phyloP scores from a whole-genome alignment of 1,140 invertebrate genomes.

The Heliconius himera region DNA sequence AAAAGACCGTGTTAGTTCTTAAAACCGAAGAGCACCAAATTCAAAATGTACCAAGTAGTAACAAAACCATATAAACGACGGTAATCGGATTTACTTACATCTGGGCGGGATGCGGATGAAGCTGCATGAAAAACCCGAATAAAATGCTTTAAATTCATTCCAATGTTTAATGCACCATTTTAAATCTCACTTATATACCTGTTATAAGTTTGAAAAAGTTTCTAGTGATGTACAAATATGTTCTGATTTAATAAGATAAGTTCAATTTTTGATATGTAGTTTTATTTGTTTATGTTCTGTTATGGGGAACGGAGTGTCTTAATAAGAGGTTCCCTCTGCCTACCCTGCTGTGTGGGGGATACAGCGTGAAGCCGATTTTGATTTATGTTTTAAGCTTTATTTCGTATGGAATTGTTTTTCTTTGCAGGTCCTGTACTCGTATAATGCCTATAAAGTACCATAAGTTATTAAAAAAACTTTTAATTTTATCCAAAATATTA shows the following conservation, averaged over 20 bases:
- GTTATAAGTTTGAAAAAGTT: slow-evolving; percentile 34
- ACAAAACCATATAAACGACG: slow-evolving; percentile 28
- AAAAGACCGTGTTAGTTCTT: slow-evolving; percentile 6
- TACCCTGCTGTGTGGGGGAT: no score
- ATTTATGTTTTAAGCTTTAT: background rate
- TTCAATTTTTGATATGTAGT: background rate
- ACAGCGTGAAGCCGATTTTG: no score
- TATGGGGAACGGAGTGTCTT: no score
- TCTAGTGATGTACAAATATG: slow-evolving; percentile 16
- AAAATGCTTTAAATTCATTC: slow-evolving; percentile 33
- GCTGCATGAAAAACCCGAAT: slow-evolving; percentile 29
- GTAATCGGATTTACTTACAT: slow-evolving; percentile 35
- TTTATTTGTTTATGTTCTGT: background rate
- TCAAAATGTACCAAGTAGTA: slow-evolving; percentile 25
- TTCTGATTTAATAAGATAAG: background rate
- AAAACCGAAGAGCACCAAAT: background rate
- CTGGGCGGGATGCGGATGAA: slow-evolving; percentile 13
- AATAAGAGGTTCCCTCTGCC: no score
- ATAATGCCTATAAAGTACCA: no score
- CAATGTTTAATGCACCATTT: slow-evolving; percentile 32
- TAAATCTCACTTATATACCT: slow-evolving; percentile 35
- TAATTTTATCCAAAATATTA: no score
- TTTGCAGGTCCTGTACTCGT: background rate
- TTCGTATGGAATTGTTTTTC: background rate
- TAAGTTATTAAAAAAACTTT: no score